Evolutionary conservation across 2,888 invertebrate species (phyloP), one percentile per base, ranked within the genome.

Genomic region (Brenthis hecate): DNA sequence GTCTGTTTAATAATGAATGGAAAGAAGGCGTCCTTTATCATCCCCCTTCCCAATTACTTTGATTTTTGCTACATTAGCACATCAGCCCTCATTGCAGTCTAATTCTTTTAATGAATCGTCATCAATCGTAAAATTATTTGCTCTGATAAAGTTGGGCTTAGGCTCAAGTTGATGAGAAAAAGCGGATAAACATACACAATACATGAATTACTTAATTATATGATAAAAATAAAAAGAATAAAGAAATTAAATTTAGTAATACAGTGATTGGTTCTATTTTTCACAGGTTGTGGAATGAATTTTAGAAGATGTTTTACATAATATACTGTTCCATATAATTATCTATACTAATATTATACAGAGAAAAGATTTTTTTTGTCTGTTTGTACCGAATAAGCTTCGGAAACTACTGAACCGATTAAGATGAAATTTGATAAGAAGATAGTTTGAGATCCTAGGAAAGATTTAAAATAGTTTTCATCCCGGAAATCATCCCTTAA

Each of bases 81-180:
- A 73, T 76, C 71, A 74, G 62, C 77, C 76, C 77, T 72, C 72
- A 80, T 77, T 81, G 84, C 86, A 88, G 80, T 85, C 80, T 80
- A 81, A 85, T 87, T 87, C 84, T 85, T 87, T 83, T 84, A 87
- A 87, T 85, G 86, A 87, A 85, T 88, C 85, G 85, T 88, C 86
- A 86, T 88, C 85, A 86, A 85, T 88, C 82, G 68, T 50, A 50
- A 69, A 70, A 65, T 69, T 87, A 85, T 86, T 86, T 87, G 81
- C 82, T 84, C 80, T 80, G 79, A 79, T 55, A 75, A 82, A 86
- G 82, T 80, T 85, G 81, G 65, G 51, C 6, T 50, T 36, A 6
- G 56, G 60, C 19, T 6, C 53, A 58, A 70, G 56, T 51, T 36
- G 11, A 60, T n/a, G 47, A 32, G 51, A 36, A 14, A 13, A 5